Evolutionary conservation across 2,113 vertebrate genomes (phyloP).

Genomic region (Mus pahari): DNA sequence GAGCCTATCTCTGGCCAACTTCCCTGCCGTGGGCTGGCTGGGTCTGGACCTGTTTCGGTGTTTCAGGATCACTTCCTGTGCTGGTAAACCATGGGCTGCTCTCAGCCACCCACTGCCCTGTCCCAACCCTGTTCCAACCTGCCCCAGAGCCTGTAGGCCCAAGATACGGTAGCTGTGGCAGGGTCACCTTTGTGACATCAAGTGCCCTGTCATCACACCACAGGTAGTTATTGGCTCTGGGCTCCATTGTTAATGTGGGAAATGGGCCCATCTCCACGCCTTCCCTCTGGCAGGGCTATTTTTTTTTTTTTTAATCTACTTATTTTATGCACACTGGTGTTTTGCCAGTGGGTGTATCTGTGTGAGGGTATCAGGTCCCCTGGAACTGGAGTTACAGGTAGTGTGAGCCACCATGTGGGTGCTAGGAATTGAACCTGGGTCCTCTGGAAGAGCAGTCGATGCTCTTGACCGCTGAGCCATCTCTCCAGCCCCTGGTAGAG

Average conservation of each 20-base stretch:
- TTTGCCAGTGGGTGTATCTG: neutral
- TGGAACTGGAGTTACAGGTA: neutral
- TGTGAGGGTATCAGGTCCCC: neutral
- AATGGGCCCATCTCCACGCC: neutral
- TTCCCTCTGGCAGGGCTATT: neutral
- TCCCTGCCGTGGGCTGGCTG: slow-evolving; percentile 51
- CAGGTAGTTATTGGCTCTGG: neutral
- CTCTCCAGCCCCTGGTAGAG: neutral
- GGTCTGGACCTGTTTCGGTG: slow-evolving; percentile 64
- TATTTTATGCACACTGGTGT: neutral
- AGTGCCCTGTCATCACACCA: neutral
- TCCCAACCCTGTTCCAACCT: slow-evolving; percentile 11
- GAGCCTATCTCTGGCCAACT: neutral
- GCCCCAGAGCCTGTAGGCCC: neutral
- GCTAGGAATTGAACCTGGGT: neutral
- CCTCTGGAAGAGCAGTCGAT: neutral
- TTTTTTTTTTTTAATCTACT: neutral
- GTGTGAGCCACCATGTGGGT: neutral
- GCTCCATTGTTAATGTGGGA: neutral
- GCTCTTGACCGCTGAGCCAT: neutral
- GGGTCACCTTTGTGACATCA: neutral
- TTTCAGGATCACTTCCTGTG: slow-evolving; percentile 53
- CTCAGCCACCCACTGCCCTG: neutral
- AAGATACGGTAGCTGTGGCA: neutral
- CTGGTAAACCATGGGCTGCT: slow-evolving; percentile 21